These are phyloP conservation scores for Zapornia atra DNA, from an alignment of 2,113 vertebrate genomes.

Conservation along the genomic window DNA sequence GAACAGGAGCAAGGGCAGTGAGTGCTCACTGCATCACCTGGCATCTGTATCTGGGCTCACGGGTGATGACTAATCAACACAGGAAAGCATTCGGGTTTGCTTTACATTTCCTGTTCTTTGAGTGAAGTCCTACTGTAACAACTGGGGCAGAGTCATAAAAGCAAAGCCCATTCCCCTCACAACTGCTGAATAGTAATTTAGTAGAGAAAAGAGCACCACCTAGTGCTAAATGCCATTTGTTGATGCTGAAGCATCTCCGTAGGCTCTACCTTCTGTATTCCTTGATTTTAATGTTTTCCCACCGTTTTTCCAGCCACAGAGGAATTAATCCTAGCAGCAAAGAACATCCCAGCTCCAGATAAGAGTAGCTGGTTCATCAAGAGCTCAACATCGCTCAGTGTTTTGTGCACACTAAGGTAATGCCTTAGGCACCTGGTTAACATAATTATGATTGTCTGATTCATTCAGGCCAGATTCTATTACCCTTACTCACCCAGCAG, in stretches of 20 bases:
- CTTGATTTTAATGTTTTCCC: not conserved
- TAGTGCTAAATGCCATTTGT: constrained; percentile 34
- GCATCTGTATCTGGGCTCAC: not conserved
- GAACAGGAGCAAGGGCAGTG: not conserved
- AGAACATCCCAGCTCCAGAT: not conserved
- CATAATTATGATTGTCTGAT: constrained; percentile 48
- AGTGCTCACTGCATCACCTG: not conserved
- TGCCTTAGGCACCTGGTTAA: constrained; percentile 14
- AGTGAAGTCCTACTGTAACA: not conserved
- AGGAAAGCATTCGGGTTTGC: not conserved
- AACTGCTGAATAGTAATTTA: not conserved
- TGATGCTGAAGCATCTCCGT: not conserved
- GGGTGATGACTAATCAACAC: not conserved
- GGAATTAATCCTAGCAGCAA: not conserved
- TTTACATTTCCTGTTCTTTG: not conserved
- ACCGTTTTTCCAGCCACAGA: not conserved
- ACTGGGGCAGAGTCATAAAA: not conserved
- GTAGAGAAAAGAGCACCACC: constrained; percentile 67
- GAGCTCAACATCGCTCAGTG: not conserved
- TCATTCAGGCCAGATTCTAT: not conserved
- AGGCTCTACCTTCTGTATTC: not conserved
- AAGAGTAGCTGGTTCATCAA: not conserved
- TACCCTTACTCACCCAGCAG: not conserved
- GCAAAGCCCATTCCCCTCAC: not conserved
- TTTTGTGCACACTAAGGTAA: not conserved